Conservation (phyloP, 2,888 invertebrate genomes). For the Griposia aprilina region DNA sequence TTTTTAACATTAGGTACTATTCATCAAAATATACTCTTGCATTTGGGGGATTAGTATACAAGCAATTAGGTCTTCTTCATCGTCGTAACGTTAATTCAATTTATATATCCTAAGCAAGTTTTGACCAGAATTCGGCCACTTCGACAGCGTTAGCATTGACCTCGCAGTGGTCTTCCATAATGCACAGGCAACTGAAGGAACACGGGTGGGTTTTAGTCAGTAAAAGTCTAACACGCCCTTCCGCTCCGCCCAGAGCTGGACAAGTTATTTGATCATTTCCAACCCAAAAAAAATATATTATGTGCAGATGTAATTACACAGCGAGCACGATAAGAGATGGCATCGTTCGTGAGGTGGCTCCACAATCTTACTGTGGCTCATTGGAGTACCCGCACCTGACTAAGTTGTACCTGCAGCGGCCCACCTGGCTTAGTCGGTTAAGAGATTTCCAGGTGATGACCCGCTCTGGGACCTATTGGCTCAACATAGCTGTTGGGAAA, state of each 20-base stretch:
- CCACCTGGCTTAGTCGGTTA: neutral
- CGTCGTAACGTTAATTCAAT: neutral
- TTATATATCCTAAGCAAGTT: neutral
- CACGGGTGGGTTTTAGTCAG: no score
- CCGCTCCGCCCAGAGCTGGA: no score
- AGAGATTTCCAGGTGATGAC: neutral
- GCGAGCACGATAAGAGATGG: neutral
- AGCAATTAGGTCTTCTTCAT: neutral
- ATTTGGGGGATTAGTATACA: neutral
- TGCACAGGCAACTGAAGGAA: no score
- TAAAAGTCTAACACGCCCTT: no score
- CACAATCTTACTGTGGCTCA: neutral
- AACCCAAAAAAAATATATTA: no score
- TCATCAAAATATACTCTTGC: neutral
- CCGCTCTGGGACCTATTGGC: neutral
- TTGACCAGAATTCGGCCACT: neutral
- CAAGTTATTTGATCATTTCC: no score
- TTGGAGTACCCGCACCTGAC: neutral
- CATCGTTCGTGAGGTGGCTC: neutral
- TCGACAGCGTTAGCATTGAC: neutral
- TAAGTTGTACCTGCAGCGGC: no score
- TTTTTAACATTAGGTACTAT: neutral
- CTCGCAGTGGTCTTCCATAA: no score
- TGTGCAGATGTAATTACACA: neutral
- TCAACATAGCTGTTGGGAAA: neutral